These are phyloP conservation scores for Lutra lutra DNA, from an alignment of 2,797 vertebrate species.

Conservation along the genomic window DNA sequence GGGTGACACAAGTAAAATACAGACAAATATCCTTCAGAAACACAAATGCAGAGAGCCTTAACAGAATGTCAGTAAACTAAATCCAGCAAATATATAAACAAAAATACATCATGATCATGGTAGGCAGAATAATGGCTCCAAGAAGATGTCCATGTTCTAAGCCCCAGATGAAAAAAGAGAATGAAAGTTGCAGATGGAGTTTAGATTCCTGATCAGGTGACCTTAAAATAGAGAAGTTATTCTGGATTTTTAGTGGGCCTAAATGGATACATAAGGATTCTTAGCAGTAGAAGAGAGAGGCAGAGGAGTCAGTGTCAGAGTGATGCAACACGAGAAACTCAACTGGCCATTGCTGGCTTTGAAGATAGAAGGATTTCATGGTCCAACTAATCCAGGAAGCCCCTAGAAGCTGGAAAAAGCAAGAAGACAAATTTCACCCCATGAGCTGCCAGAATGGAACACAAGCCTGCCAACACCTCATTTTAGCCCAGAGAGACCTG, in stretches of 20 bases:
- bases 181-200: not conserved
- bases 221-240: not conserved
- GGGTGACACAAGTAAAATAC: not conserved
- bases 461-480: not conserved
- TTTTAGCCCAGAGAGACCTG: not conserved
- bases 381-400: not conserved
- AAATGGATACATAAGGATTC: not conserved
- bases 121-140: not conserved
- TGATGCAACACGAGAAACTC: not conserved
- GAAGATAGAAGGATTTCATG: not conserved
- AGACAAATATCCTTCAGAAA: not conserved
- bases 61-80: conserved; percentile 26
- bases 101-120: not conserved
- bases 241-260: not conserved
- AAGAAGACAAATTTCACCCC: not conserved
- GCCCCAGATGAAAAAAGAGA: not conserved
- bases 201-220: not conserved
- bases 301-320: not conserved
- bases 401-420: not conserved
- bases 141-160: not conserved
- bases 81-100: not conserved
- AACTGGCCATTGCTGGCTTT: not conserved
- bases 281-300: not conserved
- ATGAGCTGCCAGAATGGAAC: not conserved
- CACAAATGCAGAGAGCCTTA: not conserved